Base-by-base conservation (phyloP, 2,888 invertebrate species). In the Argynnis bischoffii region DNA sequence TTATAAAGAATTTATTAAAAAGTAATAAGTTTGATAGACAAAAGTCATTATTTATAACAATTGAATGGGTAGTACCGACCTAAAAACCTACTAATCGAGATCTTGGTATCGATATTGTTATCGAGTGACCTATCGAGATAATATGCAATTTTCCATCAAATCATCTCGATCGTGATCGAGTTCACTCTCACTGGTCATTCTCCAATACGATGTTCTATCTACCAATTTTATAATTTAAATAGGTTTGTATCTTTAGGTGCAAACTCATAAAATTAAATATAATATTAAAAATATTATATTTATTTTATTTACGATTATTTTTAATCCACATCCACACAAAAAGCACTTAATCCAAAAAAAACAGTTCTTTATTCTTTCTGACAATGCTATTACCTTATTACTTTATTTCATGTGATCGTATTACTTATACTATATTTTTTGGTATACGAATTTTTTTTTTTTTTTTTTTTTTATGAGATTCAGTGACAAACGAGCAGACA, bases 131-230 rank as follows among this genome's bases (percentile, higher is more conserved):
- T 18, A 63, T 57, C 57, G 31, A 66, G 60, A 56, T 63, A 67
- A 60, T 60, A 69, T 65, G 60, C 60, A 65, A 64, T 64, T 64
- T 65, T 61, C 64, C 56, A 65, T 60, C 64, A 51, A 60, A 59
- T 69, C 68, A 61, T 66, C 66, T 55, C 47, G 66, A 66, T 67
- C 67, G 55, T 69, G 68, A 69, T 55, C 53, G 64, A 61, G 68
- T 57, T 53, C 64, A 69, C 68, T 68, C 64, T 68, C 68, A 50
- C 68, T 68, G 55, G 59, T n/a, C 67, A 68, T 59, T 59, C 54
- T 50, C 59, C 48, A 15, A 66, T 18, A 51, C 48, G 48, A 48
- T 60, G 48, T 31, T 55, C 21, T 55, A 66, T 60, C 50, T 51
- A n/a, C 26, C 15, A 31, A 41, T 35, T 48, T 55, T 61, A 16